Evolutionary conservation across 2,888 invertebrate genomes (phyloP), one percentile per base, ranked within the genome.

Genomic region (Salpingus planirostris): DNA sequence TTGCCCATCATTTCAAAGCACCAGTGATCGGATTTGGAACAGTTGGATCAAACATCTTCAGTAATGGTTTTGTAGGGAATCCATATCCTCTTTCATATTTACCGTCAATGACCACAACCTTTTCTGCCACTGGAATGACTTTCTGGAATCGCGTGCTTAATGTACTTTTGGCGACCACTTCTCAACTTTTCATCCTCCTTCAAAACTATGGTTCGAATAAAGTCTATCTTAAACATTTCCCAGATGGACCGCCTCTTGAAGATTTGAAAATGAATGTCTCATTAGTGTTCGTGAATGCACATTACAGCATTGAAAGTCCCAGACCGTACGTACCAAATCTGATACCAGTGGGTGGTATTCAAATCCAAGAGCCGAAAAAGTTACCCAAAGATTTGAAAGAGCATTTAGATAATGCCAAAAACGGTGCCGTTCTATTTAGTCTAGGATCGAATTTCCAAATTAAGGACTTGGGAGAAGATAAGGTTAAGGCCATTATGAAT

Each of bases 311-410:
- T 10, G 23, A 23, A 23, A 23, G 23, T 10, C 23, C 23, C 7
- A 5, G 23, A 7, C 23, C 23, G 5, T 59, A 67, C 22, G 60
- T 71, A 2, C 74, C 75, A 0, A 71, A 69, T 48, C 60, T 71
- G 38, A 55, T 74, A 1, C 70, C 73, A 49, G 63, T 76, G 28
- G 76, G 74, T 7, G 75, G 76, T 24, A 47, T 67, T 26, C 75
- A 75, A 24, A 40, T 58, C 5, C 27, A 48, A 27, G 42, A 49
- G 3, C 48, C 55, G 1, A 52, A 55, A 38, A 40, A 43, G 31
- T 29, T 59, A 11, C 49, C 50, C 2, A 27, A 42, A 21, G 49
- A 52, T 30, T 29, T 53, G 5, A 41, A 53, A 35, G 24, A 42
- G 18, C 43, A 40, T 26, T 25, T 53, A 27, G 52, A 49, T 26